A percentile compares a stretch with the other conserved stretches of the same genome.
phyloP scores from a whole-genome alignment of 2,888 invertebrate species.

The Drosophila austrosaltans region DNA sequence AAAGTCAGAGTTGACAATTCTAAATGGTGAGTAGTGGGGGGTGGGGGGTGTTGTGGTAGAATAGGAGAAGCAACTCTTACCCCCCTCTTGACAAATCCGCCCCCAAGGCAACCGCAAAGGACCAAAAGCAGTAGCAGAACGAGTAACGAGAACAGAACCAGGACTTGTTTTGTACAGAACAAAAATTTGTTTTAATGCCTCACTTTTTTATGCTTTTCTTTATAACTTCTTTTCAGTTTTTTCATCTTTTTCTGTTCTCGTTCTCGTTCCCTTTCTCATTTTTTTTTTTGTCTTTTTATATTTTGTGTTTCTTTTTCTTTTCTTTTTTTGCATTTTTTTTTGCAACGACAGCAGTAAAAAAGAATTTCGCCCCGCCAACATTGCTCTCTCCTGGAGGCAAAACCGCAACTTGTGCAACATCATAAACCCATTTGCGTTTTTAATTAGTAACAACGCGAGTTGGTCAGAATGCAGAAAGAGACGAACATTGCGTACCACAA shows the following conservation, averaged over 20 bases:
- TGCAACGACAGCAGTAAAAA: slow-evolving; percentile 73
- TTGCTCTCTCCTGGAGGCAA: slow-evolving; percentile 31
- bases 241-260: background rate
- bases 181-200: slow-evolving; percentile 74
- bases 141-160: slow-evolving; percentile 24
- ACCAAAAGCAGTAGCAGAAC: slow-evolving; percentile 22
- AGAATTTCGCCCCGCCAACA: background rate
- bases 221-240: slow-evolving; percentile 65
- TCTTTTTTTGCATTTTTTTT: slow-evolving; percentile 62
- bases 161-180: slow-evolving; percentile 62
- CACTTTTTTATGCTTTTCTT: slow-evolving; percentile 71
- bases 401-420: slow-evolving; percentile 77
- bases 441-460: slow-evolving; percentile 74
- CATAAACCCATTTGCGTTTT: slow-evolving; percentile 80
- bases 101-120: slow-evolving; percentile 45
- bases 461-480: slow-evolving; percentile 27
- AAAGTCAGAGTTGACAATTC: slow-evolving; percentile 61
- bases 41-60: background rate
- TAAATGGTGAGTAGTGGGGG: slow-evolving; percentile 10
- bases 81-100: slow-evolving; percentile 14
- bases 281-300: background rate
- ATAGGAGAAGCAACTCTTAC: background rate
- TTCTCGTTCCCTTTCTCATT: background rate
- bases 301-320: background rate
- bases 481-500: slow-evolving; percentile 39